phyloP scores from a whole-genome alignment of 1,140 invertebrate species.

The Condylostylus longicornis region DNA sequence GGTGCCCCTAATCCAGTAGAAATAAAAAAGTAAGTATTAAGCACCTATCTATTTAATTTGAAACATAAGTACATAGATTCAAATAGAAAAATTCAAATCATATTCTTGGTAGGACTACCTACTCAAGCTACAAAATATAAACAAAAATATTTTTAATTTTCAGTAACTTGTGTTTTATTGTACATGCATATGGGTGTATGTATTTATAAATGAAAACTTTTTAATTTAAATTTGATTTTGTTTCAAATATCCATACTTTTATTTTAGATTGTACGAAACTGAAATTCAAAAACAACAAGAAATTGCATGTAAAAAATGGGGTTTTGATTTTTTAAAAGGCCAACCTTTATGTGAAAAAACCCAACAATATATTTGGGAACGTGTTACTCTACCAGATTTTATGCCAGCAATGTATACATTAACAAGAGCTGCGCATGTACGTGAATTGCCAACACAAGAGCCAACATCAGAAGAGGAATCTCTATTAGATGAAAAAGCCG shows the following conservation, averaged over 20 bases:
- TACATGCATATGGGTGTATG: too few species aligned
- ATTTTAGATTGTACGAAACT: slow-evolving; percentile 16
- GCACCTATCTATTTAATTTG: background rate
- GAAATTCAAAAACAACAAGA: slow-evolving; percentile 26
- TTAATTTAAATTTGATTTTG: too few species aligned
- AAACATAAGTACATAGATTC: background rate
- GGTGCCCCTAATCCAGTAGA: slow-evolving; percentile 15
- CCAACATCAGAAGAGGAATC: slow-evolving; percentile 12
- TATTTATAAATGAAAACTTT: too few species aligned
- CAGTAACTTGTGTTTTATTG: too few species aligned
- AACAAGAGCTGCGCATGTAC: slow-evolving; percentile 27
- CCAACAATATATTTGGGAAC: slow-evolving; percentile 24
- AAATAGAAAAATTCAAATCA: too few species aligned
- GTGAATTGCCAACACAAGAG: slow-evolving; percentile 6
- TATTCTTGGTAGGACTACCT: too few species aligned
- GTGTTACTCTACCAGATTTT: slow-evolving; percentile 23
- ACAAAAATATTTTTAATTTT: too few species aligned
- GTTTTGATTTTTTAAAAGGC: slow-evolving; percentile 27
- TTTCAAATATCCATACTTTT: too few species aligned
- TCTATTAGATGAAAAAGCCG: slow-evolving; percentile 23
- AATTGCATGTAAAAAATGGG: slow-evolving; percentile 24
- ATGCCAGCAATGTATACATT: slow-evolving; percentile 28
- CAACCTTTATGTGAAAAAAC: slow-evolving; percentile 14
- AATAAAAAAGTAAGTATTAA: slow-evolving; percentile 16
- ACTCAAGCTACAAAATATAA: too few species aligned